A percentile compares a stretch with the other conserved stretches of the same genome.
Conservation (phyloP, 1,140 invertebrate species). For the Sitophilus oryzae region DNA sequence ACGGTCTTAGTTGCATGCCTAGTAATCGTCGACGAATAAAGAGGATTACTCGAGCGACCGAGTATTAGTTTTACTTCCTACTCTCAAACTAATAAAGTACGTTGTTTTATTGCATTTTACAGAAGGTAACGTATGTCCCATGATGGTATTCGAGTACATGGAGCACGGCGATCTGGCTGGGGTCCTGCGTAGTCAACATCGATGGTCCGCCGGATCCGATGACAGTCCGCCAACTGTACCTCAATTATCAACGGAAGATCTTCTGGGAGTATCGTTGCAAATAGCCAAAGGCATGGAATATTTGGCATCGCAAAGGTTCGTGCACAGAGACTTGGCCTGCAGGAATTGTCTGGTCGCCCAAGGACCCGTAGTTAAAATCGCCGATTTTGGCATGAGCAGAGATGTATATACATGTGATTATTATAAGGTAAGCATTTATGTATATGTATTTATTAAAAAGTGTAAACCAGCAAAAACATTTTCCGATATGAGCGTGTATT, state of each 20-base stretch:
- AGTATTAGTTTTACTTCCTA: no score
- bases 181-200: constrained; percentile 64
- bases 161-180: constrained; percentile 81
- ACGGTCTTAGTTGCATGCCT: no score
- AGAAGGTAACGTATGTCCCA: constrained; percentile 67
- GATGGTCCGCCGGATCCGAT: constrained; percentile 29
- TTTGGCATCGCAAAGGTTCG: constrained; percentile 79
- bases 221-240: constrained; percentile 36
- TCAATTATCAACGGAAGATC: constrained; percentile 44
- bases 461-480: no score
- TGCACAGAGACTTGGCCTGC: constrained; percentile 86
- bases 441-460: no score
- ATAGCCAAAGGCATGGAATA: constrained; percentile 86
- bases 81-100: no score
- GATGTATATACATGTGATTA: constrained; percentile 90
- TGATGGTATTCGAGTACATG: constrained; percentile 95
- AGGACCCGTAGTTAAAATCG: constrained; percentile 77
- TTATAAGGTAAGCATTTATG: constrained; percentile 63
- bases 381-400: constrained; percentile 87
- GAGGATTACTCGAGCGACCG: no score
- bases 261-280: constrained; percentile 65
- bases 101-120: no score
- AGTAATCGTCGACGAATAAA: no score
- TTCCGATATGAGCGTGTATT: no score
- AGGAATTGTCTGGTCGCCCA: constrained; percentile 84